Evolutionary conservation across 2,113 vertebrate genomes (phyloP), one percentile per base, ranked within the genome.

Genomic region (Ibidorhyncha struthersii): DNA sequence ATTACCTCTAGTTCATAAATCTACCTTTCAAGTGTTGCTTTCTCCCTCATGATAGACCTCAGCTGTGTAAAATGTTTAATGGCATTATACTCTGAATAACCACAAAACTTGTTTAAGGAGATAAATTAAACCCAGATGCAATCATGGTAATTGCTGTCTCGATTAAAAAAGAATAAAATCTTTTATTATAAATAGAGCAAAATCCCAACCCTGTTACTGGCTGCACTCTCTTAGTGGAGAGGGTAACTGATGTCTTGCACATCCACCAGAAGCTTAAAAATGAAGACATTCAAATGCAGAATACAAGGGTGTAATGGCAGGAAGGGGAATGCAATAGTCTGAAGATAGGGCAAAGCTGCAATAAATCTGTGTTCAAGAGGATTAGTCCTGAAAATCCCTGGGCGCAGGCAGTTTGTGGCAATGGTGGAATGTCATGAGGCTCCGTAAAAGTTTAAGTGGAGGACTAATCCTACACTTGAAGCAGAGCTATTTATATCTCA

Each of bases 361-460:
- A 38, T 41, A 89, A 84, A 94, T 82, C 52, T 81, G 20, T 86
- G 34, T 55, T 92, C 59, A 71, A 61, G 55, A 61, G 61, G 50
- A 86, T 93, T 92, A 95, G n/a, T 80, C 45, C 34, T 94, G 63
- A 83, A 95, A 93, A 83, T 72, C 71, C 50, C 63, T 74, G 1
- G 7, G 74, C 58, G 80, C 14, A 62, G 82, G 62, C 18, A 67
- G 40, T 86, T 88, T 82, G 50, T 86, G 41, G 72, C 52, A 67
- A 40, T 59, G 47, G 59, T 63, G 63, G 47, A 84, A 66, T 59
- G 56, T 55, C 58, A 81, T 30, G 50, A 86, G 18, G 20, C 6
- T 63, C 50, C 55, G 38, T 50, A 66, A 41, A 93, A 83, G 47
- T 92, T 69, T 69, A 92, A 80, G 43, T 34, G 41, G 15, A 90